A percentile compares a stretch with the other conserved stretches of the same genome.
These are phyloP conservation scores for Pristis pectinata DNA, from an alignment of 2,797 vertebrate species.

Conservation along the genomic window DNA sequence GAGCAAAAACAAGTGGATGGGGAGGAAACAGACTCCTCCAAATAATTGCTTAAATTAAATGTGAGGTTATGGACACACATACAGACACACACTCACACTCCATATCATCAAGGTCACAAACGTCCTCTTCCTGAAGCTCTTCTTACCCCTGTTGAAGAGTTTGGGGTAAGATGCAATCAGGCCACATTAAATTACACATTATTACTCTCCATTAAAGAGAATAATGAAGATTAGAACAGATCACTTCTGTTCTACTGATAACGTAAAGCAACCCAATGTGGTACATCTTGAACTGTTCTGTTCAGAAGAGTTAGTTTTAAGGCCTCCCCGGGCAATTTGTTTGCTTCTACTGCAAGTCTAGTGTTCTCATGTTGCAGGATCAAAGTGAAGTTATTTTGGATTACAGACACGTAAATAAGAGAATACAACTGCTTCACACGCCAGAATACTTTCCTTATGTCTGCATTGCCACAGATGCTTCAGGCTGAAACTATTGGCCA, in stretches of 20 bases:
- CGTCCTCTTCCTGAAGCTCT: too few relatives aligned
- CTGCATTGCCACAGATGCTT: background rate
- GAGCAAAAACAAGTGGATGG: too few relatives aligned
- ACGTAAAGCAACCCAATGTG: background rate
- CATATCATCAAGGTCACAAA: too few relatives aligned
- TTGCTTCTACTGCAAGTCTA: background rate
- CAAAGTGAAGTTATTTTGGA: slow-evolving; percentile 30
- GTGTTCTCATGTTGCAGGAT: slow-evolving; percentile 28
- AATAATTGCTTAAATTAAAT: too few relatives aligned
- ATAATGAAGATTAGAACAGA: background rate
- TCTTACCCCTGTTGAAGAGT: background rate
- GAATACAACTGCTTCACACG: slow-evolving; percentile 16
- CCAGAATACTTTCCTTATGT: slow-evolving; percentile 30
- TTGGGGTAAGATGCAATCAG: background rate
- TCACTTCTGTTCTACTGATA: background rate
- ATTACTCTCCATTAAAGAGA: background rate
- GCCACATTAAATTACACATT: background rate
- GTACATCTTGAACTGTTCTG: slow-evolving; percentile 7
- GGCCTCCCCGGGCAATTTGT: background rate
- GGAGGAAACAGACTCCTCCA: too few relatives aligned
- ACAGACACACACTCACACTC: too few relatives aligned
- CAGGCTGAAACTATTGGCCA: slow-evolving; percentile 3
- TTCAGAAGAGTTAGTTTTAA: background rate
- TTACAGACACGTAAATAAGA: slow-evolving; percentile 27
- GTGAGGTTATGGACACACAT: too few relatives aligned